Conservation (phyloP, 2,888 invertebrate genomes). For the Embidobia sp. region DNA sequence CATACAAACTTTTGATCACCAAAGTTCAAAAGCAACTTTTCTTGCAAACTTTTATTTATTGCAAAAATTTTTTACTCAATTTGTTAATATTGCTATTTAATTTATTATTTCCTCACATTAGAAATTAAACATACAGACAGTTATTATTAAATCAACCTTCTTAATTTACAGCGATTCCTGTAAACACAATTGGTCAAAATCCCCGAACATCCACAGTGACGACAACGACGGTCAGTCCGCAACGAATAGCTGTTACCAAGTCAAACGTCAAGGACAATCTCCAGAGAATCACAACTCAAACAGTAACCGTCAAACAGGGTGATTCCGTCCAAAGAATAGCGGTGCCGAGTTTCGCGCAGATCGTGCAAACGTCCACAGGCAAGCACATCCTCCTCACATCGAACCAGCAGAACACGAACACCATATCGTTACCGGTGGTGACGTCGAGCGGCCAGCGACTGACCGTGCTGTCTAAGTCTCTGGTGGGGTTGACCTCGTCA, state of each 20-base stretch:
- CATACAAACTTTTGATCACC: no score
- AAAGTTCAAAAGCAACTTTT: no score
- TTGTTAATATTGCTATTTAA: no score
- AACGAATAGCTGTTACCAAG: conserved; percentile 78
- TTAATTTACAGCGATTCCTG: conserved; percentile 81
- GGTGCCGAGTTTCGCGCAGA: conserved; percentile 83
- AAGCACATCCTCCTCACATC: conserved; percentile 87
- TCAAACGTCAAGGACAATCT: conserved; percentile 76
- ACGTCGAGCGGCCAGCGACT: conserved; percentile 84
- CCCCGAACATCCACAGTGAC: conserved; percentile 73
- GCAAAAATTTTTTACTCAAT: not conserved
- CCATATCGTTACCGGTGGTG: conserved; percentile 81
- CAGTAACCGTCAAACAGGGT: conserved; percentile 78
- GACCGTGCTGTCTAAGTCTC: conserved; percentile 83
- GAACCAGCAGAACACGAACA: conserved; percentile 78
- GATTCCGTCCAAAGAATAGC: conserved; percentile 80
- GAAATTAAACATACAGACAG: no score
- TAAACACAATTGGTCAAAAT: conserved; percentile 79
- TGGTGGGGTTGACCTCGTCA: conserved; percentile 80
- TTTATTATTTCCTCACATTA: no score
- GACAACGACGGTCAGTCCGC: conserved; percentile 77
- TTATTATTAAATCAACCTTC: no score
- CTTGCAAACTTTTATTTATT: no score
- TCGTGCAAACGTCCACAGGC: conserved; percentile 88
- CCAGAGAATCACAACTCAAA: conserved; percentile 77